A percentile compares a stretch with the other conserved stretches of the same genome.
phyloP scores from a whole-genome alignment of 2,113 vertebrate genomes.

The Vidua macroura region DNA sequence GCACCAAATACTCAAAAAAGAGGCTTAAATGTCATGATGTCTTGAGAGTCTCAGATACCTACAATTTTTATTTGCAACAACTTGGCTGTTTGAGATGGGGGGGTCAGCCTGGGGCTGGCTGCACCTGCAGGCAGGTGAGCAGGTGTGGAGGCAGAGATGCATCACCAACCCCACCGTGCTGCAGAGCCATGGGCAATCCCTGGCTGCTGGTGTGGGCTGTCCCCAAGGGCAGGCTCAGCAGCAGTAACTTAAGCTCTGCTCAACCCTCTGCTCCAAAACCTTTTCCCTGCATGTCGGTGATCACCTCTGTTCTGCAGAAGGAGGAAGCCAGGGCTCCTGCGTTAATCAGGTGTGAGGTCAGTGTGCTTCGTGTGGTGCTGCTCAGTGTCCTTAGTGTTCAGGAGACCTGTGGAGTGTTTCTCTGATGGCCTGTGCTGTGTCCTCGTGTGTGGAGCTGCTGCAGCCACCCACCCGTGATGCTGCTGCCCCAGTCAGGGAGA shows the following conservation, averaged over 20 bases:
- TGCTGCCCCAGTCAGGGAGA: not conserved
- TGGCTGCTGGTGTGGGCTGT: not conserved
- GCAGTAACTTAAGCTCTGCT: not conserved
- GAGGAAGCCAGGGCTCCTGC: not conserved
- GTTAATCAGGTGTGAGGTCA: not conserved
- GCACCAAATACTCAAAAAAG: not conserved
- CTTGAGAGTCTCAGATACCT: not conserved
- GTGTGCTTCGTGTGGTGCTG: not conserved
- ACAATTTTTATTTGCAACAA: not conserved
- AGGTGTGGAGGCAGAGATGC: not conserved
- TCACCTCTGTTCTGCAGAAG: not conserved
- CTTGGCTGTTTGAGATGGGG: not conserved
- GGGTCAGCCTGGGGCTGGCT: not conserved
- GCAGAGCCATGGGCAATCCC: fast-evolving
- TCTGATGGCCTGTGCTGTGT: not conserved
- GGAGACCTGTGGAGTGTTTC: fast-evolving
- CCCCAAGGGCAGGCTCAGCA: not conserved
- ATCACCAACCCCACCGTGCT: not conserved
- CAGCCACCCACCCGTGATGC: not conserved
- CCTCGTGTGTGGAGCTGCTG: fast-evolving
- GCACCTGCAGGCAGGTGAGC: not conserved
- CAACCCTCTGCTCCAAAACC: not conserved
- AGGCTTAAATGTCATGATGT: not conserved
- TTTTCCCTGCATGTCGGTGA: not conserved
- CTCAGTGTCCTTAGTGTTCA: not conserved